These are phyloP conservation scores for Steinernema khuongi DNA, from an alignment of 1,140 invertebrate genomes.

Conservation along the genomic window DNA sequence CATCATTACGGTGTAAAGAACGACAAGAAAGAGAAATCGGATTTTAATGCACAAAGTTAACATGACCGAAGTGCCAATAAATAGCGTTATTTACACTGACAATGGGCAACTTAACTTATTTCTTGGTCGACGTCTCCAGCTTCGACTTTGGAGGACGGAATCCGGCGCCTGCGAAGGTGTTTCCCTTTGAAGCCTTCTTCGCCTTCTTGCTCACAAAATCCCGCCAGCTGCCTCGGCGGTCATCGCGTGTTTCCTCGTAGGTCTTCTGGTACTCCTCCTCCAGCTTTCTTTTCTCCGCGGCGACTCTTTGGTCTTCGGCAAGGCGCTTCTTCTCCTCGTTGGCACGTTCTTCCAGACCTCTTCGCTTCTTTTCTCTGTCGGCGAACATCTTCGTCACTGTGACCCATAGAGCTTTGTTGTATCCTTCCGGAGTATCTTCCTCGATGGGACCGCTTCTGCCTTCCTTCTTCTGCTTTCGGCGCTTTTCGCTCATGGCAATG, in stretches of 20 bases:
- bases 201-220: conserved; percentile 39
- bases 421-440: conserved; percentile 69
- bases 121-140: conserved; percentile 27
- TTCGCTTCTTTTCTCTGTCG: conserved; percentile 55
- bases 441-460: conserved; percentile 74
- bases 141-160: conserved; percentile 44
- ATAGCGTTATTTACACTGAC: background rate
- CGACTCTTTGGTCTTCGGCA: conserved; percentile 46
- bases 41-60: background rate
- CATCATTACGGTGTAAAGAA: background rate
- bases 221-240: conserved; percentile 43
- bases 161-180: conserved; percentile 28
- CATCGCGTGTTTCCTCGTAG: conserved; percentile 58
- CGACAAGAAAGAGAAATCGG: background rate
- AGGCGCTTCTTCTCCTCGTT: conserved; percentile 52
- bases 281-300: conserved; percentile 52
- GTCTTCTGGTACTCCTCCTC: conserved; percentile 58
- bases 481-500: conserved; percentile 87
- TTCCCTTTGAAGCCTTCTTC: conserved; percentile 39
- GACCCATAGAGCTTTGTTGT: conserved; percentile 43
- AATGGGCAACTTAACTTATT: background rate
- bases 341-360: conserved; percentile 51
- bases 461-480: conserved; percentile 88
- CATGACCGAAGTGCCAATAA: too few relatives aligned
- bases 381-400: conserved; percentile 46